Percentiles rank a stretch among this genome's conserved stretches.
These are phyloP conservation scores for Sminthurides bifidus DNA, from an alignment of 1,140 invertebrate species.

Conservation along the genomic window DNA sequence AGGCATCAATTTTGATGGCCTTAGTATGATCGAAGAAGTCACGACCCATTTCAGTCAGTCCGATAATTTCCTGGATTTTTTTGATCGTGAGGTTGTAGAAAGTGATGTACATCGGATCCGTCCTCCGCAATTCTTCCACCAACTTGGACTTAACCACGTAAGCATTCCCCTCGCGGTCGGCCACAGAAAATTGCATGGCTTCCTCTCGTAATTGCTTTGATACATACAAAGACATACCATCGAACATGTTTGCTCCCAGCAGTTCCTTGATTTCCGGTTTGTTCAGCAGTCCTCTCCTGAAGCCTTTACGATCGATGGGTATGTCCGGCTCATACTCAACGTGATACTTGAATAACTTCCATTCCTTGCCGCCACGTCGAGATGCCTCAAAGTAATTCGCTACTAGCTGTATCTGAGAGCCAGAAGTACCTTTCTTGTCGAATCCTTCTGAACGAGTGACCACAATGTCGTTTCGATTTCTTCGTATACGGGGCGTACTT, in stretches of 20 bases:
- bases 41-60: conserved; percentile 44
- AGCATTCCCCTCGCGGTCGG: neutral
- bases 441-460: neutral
- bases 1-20: conserved; percentile 38
- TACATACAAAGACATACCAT: neutral
- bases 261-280: neutral
- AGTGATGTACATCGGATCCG: neutral
- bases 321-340: neutral
- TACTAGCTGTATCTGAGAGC: neutral
- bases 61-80: neutral
- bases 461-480: neutral
- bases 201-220: neutral
- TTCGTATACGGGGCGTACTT: neutral
- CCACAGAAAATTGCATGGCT: neutral
- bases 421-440: neutral
- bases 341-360: neutral
- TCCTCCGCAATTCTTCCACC: neutral
- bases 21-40: conserved; percentile 59
- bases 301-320: neutral
- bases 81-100: conserved; percentile 10
- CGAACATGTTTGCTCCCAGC: neutral
- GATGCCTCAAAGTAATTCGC: neutral
- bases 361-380: neutral
- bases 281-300: neutral
- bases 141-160: neutral